Evolutionary conservation across 37 sponge, comb jelly and placozoan genomes (phyloP).

Genomic region (Geodia barretti): DNA sequence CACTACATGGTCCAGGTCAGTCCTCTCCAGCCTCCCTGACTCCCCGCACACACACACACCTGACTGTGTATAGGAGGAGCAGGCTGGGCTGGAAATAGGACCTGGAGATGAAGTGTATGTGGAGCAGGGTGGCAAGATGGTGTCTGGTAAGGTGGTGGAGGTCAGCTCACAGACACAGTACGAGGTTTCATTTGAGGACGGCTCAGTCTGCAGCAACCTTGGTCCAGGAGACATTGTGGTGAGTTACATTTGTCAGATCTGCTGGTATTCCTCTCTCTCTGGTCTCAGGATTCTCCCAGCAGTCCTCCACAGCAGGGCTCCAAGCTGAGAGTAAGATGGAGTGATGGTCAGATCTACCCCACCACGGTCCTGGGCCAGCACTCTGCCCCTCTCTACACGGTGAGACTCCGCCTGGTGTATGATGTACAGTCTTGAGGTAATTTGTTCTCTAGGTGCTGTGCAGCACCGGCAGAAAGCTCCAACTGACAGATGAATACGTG

Average conservation of each 20-base stretch:
- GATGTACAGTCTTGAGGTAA: not conserved
- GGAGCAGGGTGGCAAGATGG: not conserved
- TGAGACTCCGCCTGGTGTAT: slow-evolving; percentile 1
- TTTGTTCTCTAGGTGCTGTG: slow-evolving; percentile 34
- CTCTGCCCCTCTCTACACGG: slow-evolving; percentile 42
- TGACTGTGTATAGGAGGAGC: slow-evolving; percentile 17
- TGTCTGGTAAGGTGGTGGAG: slow-evolving; percentile 14
- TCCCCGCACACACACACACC: too few relatives aligned
- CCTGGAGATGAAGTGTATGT: slow-evolving; percentile 47
- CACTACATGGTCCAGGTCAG: slow-evolving; percentile 27
- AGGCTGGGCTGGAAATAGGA: not conserved
- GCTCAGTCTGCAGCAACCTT: slow-evolving; percentile 76
- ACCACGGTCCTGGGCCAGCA: slow-evolving; percentile 65
- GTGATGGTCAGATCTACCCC: slow-evolving; percentile 66
- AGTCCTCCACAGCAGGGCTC: slow-evolving; percentile 30
- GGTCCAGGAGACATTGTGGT: slow-evolving; percentile 62
- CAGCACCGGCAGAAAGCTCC: slow-evolving; percentile 3
- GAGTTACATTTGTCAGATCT: not conserved
- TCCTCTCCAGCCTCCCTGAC: not conserved
- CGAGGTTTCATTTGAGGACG: slow-evolving; percentile 90
- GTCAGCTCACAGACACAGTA: slow-evolving; percentile 24
- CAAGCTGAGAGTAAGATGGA: slow-evolving; percentile 74
- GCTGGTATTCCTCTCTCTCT: not conserved
- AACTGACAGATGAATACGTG: slow-evolving; percentile 47
- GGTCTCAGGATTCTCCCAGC: not conserved